Percentiles rank a stretch among this genome's conserved stretches.
Conservation (phyloP, 2,888 invertebrate species). For the Calephelis perditalis region DNA sequence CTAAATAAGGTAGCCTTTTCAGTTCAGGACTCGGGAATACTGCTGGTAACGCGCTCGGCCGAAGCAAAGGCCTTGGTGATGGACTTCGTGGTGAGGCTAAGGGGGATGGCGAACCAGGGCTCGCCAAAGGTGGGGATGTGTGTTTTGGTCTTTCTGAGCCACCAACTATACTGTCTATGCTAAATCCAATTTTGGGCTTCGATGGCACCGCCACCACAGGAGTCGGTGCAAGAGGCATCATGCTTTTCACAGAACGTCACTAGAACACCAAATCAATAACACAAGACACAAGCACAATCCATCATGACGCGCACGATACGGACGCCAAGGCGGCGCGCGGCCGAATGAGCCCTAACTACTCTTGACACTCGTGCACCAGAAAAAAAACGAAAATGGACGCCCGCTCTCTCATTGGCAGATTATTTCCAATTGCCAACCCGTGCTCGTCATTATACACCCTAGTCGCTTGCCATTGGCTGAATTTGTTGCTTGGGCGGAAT, state of each 20-base stretch:
- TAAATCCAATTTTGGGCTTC: conserved; percentile 96
- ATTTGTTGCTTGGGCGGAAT: conserved; percentile 52
- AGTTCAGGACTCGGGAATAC: conserved; percentile 76
- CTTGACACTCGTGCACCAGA: conserved; percentile 47
- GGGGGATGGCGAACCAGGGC: conserved; percentile 67
- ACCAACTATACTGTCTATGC: conserved; percentile 96
- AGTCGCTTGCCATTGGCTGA: conserved; percentile 48
- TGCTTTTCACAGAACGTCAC: conserved; percentile 77
- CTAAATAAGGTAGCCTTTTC: conserved; percentile 79
- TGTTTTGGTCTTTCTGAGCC: conserved; percentile 72
- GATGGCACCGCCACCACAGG: conserved; percentile 94
- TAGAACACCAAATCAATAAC: conserved; percentile 63
- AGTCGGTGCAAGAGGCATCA: conserved; percentile 97
- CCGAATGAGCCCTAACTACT: conserved; percentile 58
- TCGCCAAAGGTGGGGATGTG: conserved; percentile 77
- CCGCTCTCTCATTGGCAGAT: conserved; percentile 50
- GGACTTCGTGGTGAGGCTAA: conserved; percentile 67
- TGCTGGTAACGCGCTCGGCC: conserved; percentile 73
- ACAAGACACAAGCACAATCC: conserved; percentile 75
- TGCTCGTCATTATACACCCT: conserved; percentile 53
- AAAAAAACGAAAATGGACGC: conserved; percentile 64
- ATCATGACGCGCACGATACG: conserved; percentile 68
- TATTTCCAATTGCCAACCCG: conserved; percentile 48
- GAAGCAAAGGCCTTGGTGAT: conserved; percentile 60
- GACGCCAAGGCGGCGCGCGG: conserved; percentile 73